Conservation (phyloP, 1,140 invertebrate species). For the Meloidogyne floridensis region DNA sequence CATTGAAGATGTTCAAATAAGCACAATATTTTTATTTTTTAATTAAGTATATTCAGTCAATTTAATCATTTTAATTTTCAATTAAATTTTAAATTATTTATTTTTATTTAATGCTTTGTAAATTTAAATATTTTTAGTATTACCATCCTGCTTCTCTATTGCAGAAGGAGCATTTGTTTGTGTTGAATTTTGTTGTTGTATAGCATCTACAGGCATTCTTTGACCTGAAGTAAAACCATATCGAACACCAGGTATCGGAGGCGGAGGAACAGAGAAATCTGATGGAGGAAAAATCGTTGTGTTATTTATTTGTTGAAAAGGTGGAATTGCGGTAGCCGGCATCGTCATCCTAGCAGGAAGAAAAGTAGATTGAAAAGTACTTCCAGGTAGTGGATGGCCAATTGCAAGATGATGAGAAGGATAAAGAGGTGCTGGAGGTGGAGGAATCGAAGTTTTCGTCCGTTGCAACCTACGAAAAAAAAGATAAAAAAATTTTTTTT, state of each 20-base stretch:
- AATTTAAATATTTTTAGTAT: not conserved
- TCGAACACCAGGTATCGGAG: not conserved
- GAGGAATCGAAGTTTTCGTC: not conserved
- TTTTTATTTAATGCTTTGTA: not conserved
- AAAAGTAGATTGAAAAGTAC: not conserved
- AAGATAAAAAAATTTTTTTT: not conserved
- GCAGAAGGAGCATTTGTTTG: not conserved
- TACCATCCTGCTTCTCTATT: not conserved
- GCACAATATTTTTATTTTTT: too few relatives aligned
- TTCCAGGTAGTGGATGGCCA: not conserved
- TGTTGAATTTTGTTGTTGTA: not conserved
- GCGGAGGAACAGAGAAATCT: not conserved
- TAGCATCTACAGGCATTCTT: not conserved
- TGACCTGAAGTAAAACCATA: not conserved
- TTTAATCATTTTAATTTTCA: not conserved
- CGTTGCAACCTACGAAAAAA: not conserved
- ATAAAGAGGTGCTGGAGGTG: slow-evolving; percentile 1
- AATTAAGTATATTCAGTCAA: too few relatives aligned
- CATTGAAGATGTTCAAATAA: too few relatives aligned
- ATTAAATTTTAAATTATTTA: not conserved
- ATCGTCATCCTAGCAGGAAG: not conserved
- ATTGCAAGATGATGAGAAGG: not conserved
- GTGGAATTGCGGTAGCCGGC: not conserved
- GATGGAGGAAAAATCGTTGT: not conserved
- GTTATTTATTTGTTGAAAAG: not conserved